Conservation (phyloP, 2,797 vertebrate genomes). For the Chelidonichthys spinosus region DNA sequence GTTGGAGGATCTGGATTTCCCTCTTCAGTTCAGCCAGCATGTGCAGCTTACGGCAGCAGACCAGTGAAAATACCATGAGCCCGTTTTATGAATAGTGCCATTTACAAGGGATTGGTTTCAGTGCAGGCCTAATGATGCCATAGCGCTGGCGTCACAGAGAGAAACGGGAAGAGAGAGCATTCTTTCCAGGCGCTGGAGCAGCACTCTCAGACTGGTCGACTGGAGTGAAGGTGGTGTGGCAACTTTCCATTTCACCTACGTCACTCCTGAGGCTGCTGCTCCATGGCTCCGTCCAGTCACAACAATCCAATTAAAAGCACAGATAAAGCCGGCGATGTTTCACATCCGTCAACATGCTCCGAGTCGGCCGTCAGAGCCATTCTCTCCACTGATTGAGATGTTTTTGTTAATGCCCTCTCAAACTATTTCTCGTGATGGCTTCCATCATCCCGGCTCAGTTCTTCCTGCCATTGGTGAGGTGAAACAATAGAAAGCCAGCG, state of each 20-base stretch:
- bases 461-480: conserved; percentile 71
- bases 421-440: conserved; percentile 40
- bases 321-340: conserved; percentile 39
- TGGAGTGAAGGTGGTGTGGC: conserved; percentile 62
- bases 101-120: conserved; percentile 71
- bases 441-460: conserved; percentile 48
- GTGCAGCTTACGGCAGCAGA: conserved; percentile 37
- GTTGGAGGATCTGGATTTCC: conserved; percentile 50
- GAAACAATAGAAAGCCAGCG: conserved; percentile 69
- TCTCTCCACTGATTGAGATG: conserved; percentile 39
- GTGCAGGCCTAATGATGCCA: conserved; percentile 68
- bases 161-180: conserved; percentile 54
- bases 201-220: conserved; percentile 59
- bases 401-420: conserved; percentile 31
- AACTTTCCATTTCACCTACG: conserved; percentile 60
- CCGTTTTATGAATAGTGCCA: conserved; percentile 78
- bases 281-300: conserved; percentile 49
- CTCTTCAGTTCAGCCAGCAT: conserved; percentile 51
- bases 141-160: conserved; percentile 62
- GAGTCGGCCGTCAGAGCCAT: conserved; percentile 27
- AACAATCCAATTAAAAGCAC: conserved; percentile 35
- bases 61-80: conserved; percentile 56
- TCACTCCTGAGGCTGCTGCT: conserved; percentile 50
- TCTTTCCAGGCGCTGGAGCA: conserved; percentile 77
- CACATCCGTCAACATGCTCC: conserved; percentile 44